Conservation (phyloP, 2,797 vertebrate species). For the Diglossa cyanea region DNA sequence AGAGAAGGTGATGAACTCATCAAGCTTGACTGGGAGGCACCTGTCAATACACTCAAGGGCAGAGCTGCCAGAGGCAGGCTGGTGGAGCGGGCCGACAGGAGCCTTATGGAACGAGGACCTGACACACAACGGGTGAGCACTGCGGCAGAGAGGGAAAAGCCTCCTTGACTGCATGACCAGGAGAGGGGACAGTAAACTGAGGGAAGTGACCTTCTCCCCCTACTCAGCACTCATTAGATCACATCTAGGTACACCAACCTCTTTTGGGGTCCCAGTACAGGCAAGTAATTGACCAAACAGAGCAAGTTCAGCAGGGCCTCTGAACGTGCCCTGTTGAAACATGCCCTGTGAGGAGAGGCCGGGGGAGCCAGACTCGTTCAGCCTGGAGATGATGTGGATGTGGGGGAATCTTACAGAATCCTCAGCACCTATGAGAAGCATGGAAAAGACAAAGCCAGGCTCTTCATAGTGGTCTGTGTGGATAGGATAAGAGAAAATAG, state of each 20-base stretch:
- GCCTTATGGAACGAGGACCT: background rate
- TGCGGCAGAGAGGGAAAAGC: background rate
- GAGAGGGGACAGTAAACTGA: background rate
- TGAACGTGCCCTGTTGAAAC: background rate
- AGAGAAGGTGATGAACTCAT: background rate
- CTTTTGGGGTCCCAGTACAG: background rate
- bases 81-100: background rate
- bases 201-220: background rate
- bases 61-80: background rate
- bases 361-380: fast-evolving
- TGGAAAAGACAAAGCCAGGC: background rate
- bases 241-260: background rate
- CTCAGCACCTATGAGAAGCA: background rate
- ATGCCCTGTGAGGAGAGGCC: background rate
- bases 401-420: background rate
- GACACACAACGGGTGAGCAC: background rate
- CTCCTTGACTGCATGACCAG: background rate
- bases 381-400: background rate
- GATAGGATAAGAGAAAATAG: background rate
- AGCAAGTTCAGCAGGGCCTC: background rate
- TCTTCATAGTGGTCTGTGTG: background rate
- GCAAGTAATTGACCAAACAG: background rate
- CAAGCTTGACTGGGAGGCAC: background rate
- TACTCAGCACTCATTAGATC: background rate
- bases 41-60: background rate